Evolutionary conservation across 1,140 invertebrate species (phyloP), one percentile per base, ranked within the genome.

Genomic region (Streblospio benedicti): DNA sequence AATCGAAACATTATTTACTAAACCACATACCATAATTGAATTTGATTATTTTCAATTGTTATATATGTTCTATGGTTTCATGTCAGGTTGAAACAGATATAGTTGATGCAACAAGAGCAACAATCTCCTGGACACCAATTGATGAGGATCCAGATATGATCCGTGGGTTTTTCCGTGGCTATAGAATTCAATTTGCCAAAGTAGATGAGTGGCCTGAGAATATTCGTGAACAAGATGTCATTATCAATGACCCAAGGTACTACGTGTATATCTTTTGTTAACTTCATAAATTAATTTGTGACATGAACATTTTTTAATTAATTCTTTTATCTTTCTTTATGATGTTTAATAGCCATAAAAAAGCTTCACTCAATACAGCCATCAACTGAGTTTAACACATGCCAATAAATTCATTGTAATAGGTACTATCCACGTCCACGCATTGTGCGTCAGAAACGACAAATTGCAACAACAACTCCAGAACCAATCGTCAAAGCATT

Each of bases 131-230:
- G 60, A 58, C 55, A 0, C 41, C 47, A 16, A 45, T 62, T 25
- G 55, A 62, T 23, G 51, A 31, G 12, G 57, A 54, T 31, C 60
- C 60, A 1, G 55, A 55, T 12, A 20, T 9, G 5, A 23, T 62
- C 31, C 9, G 53, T 12, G 60, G 60, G 25, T 62, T 58, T 43
- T 62, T 62, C 47, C n/a, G 60, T 14, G 60, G 60, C 14, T 62
- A 62, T 23, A 49, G 60, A 49, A 55, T 62, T 23, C 57, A 62
- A 28, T 62, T 45, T 57, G 60, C 51, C 30, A 50, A 45, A 25
- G 38, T 18, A 5, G 18, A 20, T 12, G 47, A 62, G 5, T 62
- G 53, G 45, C 54, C 55, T 2, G 25, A 50, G 38, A 62, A 51
- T 14, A 31, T 62, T 30, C 41, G 60, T 9, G 41, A 57, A 14